phyloP scores from a whole-genome alignment of 2,113 vertebrate genomes.

The Onychostruthus taczanowskii region DNA sequence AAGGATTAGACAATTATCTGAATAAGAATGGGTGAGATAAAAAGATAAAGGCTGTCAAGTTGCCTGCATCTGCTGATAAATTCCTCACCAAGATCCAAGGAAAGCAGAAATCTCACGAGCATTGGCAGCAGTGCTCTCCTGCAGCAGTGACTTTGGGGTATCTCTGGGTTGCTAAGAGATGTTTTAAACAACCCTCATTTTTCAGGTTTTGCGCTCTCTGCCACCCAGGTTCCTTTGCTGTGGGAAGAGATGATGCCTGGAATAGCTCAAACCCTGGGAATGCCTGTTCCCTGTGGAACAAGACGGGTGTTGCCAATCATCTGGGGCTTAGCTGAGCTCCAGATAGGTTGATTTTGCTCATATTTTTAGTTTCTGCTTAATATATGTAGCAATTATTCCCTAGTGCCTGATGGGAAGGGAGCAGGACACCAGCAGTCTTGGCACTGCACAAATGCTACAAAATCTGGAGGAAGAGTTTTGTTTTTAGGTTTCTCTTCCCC shows the following conservation, averaged over 20 bases:
- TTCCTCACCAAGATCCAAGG: not conserved
- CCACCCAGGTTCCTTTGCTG: not conserved
- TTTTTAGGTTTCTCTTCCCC: not conserved
- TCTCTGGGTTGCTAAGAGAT: not conserved
- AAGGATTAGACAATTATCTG: not conserved
- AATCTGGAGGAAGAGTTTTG: not conserved
- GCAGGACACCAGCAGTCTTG: not conserved
- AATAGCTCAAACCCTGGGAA: not conserved
- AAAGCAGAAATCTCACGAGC: not conserved
- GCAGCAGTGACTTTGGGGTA: not conserved
- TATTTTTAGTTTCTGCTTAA: not conserved
- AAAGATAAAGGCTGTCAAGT: not conserved
- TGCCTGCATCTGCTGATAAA: not conserved
- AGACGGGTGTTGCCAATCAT: not conserved
- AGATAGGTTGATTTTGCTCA: not conserved
- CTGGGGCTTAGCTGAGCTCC: not conserved
- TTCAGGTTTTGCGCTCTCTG: not conserved
- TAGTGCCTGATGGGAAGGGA: not conserved
- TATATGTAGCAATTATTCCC: not conserved
- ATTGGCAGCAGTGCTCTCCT: not conserved
- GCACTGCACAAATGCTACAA: not conserved
- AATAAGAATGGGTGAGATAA: not conserved
- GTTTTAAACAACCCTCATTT: not conserved
- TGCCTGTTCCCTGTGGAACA: not conserved
- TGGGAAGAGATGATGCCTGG: not conserved